Percentiles rank a stretch among this genome's conserved stretches.
These are phyloP conservation scores for Stenodema calcarata DNA, from an alignment of 2,888 invertebrate species.

Conservation along the genomic window DNA sequence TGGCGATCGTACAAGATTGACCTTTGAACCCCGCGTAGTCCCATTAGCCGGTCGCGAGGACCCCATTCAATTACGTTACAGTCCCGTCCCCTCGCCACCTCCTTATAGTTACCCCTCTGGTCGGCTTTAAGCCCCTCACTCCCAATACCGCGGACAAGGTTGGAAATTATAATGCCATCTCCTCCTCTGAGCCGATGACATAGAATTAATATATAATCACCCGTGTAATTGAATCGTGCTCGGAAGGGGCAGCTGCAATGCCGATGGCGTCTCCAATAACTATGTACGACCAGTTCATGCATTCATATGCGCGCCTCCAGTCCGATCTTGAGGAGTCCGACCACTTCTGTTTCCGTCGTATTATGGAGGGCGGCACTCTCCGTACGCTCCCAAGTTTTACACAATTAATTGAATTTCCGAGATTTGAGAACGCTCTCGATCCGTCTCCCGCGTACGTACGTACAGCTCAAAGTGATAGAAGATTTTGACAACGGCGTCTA, in stretches of 20 bases:
- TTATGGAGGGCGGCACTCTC: neutral
- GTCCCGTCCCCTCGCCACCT: neutral
- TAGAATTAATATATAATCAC: conserved; percentile 37
- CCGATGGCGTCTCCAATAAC: neutral
- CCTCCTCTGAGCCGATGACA: conserved; percentile 21
- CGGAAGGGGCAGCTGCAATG: conserved; percentile 4
- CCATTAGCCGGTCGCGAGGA: conserved; percentile 5
- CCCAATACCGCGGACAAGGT: neutral
- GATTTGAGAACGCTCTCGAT: neutral
- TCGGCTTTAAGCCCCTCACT: neutral
- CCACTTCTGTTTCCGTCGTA: neutral
- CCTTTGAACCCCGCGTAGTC: conserved; percentile 1
- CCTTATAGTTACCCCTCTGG: neutral
- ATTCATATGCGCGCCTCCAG: neutral
- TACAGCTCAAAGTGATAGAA: too few species aligned
- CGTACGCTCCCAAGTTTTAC: neutral
- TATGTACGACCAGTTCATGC: conserved; percentile 15
- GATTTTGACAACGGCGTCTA: too few species aligned
- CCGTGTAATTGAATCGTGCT: conserved; percentile 28
- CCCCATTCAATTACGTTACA: conserved; percentile 23
- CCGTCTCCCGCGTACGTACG: too few species aligned
- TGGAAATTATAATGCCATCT: conserved; percentile 28
- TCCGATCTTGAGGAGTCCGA: conserved; percentile 9
- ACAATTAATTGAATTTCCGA: neutral
- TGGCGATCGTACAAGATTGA: conserved; percentile 21